Percentiles rank a stretch among this genome's conserved stretches.
These are phyloP conservation scores for Parazoanthus atlanticus DNA, from an alignment of 92 coral and sea anemone genomes.

Conservation along the genomic window DNA sequence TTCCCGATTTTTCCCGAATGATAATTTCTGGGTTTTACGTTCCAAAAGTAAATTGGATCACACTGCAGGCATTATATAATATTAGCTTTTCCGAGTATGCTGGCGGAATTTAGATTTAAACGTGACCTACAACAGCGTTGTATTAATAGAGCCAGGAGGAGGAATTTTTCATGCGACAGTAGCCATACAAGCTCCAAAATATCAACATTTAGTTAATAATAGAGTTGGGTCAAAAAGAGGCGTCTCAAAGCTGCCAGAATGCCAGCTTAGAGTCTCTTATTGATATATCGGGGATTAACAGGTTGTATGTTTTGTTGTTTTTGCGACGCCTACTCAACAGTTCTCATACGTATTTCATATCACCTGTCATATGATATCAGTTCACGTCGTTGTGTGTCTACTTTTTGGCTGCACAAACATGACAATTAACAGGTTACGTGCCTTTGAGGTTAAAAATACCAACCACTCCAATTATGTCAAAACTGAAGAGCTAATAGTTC, in stretches of 20 bases:
- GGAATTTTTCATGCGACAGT: background rate
- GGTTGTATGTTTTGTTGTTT: background rate
- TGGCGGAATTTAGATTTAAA: background rate
- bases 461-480: background rate
- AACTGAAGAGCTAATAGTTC: background rate
- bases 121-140: background rate
- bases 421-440: background rate
- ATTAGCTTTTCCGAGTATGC: background rate
- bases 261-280: constrained; percentile 2
- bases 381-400: background rate
- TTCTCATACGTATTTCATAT: background rate
- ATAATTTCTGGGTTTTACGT: background rate
- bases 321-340: background rate
- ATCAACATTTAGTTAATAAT: constrained; percentile 5
- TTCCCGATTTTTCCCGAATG: background rate
- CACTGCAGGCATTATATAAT: background rate
- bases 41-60: background rate
- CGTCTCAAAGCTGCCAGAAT: background rate
- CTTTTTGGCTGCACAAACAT: background rate
- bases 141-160: constrained; percentile 2
- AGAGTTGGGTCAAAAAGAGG: background rate
- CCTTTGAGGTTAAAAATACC: background rate
- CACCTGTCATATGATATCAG: constrained; percentile 18
- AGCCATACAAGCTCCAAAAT: background rate
- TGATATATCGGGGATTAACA: constrained; percentile 9